These are phyloP conservation scores for Pachycephus smyrnensis DNA, from an alignment of 2,888 invertebrate genomes.

Conservation along the genomic window DNA sequence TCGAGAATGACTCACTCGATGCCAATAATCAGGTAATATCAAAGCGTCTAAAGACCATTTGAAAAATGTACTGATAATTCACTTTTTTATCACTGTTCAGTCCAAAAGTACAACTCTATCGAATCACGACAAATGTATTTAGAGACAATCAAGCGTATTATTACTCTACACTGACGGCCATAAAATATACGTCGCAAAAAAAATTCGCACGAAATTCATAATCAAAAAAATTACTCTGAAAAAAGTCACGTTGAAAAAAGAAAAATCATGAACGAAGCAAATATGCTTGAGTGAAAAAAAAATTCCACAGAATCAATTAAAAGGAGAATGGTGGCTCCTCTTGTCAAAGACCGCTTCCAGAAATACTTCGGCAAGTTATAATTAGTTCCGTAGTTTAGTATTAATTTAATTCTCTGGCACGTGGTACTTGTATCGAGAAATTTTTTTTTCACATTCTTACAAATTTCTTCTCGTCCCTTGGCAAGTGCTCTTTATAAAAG, in stretches of 20 bases:
- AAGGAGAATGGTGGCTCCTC: neutral
- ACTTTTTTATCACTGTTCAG: no score
- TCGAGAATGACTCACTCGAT: no score
- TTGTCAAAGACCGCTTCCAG: neutral
- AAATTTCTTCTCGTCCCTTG: neutral
- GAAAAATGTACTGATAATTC: no score
- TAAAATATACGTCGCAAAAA: no score
- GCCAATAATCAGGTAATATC: no score
- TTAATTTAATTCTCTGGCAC: neutral
- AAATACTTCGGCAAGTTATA: neutral
- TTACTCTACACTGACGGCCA: no score
- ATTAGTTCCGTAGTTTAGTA: neutral
- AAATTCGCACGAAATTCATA: neutral
- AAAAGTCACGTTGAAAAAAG: neutral
- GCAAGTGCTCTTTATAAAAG: neutral
- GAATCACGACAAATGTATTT: no score
- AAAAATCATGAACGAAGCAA: neutral
- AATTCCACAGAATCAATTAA: neutral
- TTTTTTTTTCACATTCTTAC: neutral
- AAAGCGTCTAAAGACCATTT: no score
- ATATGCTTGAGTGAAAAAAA: neutral
- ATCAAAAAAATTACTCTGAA: neutral
- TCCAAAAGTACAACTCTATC: no score
- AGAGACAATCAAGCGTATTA: no score
- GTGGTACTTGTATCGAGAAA: neutral